These are phyloP conservation scores for Styela plicata DNA, from an alignment of 23 tunicate species.

Conservation along the genomic window DNA sequence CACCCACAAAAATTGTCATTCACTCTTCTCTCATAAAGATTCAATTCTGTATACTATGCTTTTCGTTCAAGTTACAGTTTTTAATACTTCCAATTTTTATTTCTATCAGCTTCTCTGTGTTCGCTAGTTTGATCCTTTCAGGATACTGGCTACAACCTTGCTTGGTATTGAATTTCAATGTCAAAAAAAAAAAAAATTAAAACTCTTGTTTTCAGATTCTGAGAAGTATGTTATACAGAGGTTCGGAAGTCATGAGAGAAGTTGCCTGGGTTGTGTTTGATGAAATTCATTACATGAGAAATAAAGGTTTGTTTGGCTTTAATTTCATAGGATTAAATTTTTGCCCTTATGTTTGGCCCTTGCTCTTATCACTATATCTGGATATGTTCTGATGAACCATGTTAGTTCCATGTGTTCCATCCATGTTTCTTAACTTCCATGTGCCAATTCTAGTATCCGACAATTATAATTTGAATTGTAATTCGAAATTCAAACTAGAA, in stretches of 20 bases:
- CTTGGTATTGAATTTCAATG: not conserved
- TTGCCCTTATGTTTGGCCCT: not conserved
- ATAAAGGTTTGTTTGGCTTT: conserved; percentile 44
- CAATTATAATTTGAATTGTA: no score
- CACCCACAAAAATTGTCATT: no score
- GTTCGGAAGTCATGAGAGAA: conserved; percentile 94
- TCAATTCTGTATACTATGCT: no score
- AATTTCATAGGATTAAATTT: no score
- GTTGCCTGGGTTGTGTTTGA: conserved; percentile 97
- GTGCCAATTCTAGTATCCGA: no score
- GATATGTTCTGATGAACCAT: not conserved
- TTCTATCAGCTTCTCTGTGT: no score
- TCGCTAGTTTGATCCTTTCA: no score
- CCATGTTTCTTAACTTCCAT: no score
- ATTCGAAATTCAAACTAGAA: no score
- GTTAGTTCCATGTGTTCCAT: not conserved
- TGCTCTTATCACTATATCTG: not conserved
- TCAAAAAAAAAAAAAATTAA: not conserved
- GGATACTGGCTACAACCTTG: not conserved
- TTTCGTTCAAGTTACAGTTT: no score
- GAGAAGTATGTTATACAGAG: conserved; percentile 89
- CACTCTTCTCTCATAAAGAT: no score
- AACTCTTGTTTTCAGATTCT: conserved; percentile 43
- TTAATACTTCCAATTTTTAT: no score
- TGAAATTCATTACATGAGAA: conserved; percentile 97